Evolutionary conservation across 2,797 vertebrate genomes (phyloP).

Genomic region (Phalloptychus januarius): DNA sequence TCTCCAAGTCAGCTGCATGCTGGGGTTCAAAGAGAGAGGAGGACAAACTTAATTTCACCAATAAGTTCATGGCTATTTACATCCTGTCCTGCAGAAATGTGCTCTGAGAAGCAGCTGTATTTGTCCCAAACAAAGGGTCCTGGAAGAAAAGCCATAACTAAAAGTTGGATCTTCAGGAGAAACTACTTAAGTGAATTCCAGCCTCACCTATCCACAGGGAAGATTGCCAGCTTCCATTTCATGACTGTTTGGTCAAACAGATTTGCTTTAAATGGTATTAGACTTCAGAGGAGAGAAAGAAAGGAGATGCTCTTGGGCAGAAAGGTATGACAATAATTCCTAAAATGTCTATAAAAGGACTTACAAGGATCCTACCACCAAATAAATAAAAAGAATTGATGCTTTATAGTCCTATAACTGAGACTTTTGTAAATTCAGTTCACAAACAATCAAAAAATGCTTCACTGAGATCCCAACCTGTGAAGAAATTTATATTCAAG

Average conservation of each 20-base stretch:
- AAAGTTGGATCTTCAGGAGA: constrained; percentile 8
- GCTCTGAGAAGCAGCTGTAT: neutral
- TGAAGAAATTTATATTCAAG: neutral
- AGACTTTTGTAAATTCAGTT: constrained; percentile 11
- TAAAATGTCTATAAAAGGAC: constrained; percentile 69
- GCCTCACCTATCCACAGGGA: constrained; percentile 33
- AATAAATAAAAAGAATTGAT: constrained; percentile 31
- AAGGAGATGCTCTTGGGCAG: constrained; percentile 43
- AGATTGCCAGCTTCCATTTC: constrained; percentile 56
- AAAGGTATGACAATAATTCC: constrained; percentile 48
- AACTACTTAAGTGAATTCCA: constrained; percentile 30
- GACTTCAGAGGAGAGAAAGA: constrained; percentile 36
- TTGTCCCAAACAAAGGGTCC: neutral
- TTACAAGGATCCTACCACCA: constrained; percentile 16
- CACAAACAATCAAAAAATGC: neutral
- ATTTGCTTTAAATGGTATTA: constrained; percentile 75
- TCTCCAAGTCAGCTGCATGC: constrained; percentile 97
- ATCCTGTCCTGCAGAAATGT: neutral
- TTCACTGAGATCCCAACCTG: neutral
- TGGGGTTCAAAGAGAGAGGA: constrained; percentile 57
- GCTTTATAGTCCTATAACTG: constrained; percentile 2
- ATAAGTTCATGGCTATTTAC: constrained; percentile 1
- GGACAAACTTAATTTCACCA: neutral
- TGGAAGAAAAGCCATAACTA: constrained; percentile 1
- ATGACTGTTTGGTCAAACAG: constrained; percentile 59